Conservation (phyloP, 1,140 invertebrate genomes). For the Ceratina australensis region DNA sequence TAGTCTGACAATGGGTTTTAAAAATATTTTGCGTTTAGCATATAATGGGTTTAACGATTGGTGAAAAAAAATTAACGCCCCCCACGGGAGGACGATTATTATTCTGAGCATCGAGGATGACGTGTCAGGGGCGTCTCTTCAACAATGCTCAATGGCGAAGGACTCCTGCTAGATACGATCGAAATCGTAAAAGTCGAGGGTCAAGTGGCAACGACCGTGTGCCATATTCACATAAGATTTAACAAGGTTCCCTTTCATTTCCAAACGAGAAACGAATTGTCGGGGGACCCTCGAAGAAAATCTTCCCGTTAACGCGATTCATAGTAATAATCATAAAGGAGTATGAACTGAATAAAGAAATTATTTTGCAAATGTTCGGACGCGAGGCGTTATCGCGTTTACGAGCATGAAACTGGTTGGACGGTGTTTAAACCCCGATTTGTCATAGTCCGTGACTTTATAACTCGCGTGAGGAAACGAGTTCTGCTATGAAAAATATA, state of each 20-base stretch:
- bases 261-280: conserved; percentile 29
- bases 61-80: background rate
- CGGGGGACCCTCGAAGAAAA: background rate
- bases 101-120: conserved; percentile 44
- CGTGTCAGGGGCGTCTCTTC: conserved; percentile 28
- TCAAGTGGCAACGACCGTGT: conserved; percentile 53
- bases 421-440: background rate
- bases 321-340: background rate
- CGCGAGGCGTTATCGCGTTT: background rate
- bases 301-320: background rate
- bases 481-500: background rate
- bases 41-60: background rate
- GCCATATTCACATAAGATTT: conserved; percentile 36
- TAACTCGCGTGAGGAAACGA: background rate
- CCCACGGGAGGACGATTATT: conserved; percentile 30
- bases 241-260: background rate
- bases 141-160: conserved; percentile 31
- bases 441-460: background rate
- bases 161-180: conserved; percentile 22
- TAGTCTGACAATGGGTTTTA: too few species aligned
- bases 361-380: background rate
- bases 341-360: background rate
- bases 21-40: too few species aligned
- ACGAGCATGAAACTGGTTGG: background rate
- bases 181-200: conserved; percentile 18